phyloP scores from a whole-genome alignment of 2,797 vertebrate genomes.

The Epinephelus awoara region DNA sequence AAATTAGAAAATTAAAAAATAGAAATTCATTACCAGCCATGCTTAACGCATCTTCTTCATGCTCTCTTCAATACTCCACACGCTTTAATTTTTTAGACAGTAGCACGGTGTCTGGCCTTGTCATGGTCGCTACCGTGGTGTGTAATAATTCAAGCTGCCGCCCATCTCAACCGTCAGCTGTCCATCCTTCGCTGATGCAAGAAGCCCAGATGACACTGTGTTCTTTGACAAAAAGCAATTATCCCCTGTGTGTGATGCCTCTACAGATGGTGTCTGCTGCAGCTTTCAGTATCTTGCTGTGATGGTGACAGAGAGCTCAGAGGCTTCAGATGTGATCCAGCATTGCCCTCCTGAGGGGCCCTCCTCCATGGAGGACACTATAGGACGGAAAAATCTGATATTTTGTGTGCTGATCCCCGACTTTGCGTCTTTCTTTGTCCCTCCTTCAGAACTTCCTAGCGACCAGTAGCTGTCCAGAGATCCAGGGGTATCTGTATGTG shows the following conservation, averaged over 20 bases:
- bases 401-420: neutral
- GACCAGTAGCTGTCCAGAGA: slow-evolving; percentile 95
- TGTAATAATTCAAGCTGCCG: slow-evolving; percentile 25
- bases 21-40: slow-evolving; percentile 14
- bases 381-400: slow-evolving; percentile 11
- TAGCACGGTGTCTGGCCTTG: slow-evolving; percentile 7
- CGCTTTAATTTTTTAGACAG: slow-evolving; percentile 18
- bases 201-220: slow-evolving; percentile 15
- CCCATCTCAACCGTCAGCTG: slow-evolving; percentile 17
- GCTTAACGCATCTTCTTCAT: neutral
- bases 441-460: slow-evolving; percentile 93
- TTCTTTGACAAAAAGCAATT: slow-evolving; percentile 35
- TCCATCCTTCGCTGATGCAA: slow-evolving; percentile 8
- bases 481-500: slow-evolving; percentile 96
- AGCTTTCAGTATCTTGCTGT: slow-evolving; percentile 25
- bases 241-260: slow-evolving; percentile 19
- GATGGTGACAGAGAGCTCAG: slow-evolving; percentile 23
- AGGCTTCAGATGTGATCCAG: slow-evolving; percentile 47
- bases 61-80: neutral
- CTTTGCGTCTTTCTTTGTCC: neutral
- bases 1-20: neutral
- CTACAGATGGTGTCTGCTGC: slow-evolving; percentile 36
- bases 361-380: slow-evolving; percentile 7
- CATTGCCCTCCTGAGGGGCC: slow-evolving; percentile 9
- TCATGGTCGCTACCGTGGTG: neutral